phyloP scores from a whole-genome alignment of 1,140 invertebrate genomes.

The Batillaria attramentaria region DNA sequence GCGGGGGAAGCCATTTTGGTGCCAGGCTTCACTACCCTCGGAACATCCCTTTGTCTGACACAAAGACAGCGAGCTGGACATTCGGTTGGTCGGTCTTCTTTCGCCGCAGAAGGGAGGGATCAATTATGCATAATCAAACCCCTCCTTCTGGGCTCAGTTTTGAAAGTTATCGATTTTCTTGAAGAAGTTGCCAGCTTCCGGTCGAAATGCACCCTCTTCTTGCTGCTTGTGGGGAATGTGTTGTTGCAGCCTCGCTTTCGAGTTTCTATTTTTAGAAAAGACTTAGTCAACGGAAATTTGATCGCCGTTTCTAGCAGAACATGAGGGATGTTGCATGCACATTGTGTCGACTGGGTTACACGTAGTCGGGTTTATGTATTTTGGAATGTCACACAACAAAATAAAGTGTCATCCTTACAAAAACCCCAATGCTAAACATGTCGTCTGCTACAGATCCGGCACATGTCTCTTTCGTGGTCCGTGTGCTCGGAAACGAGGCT shows the following conservation, averaged over 20 bases:
- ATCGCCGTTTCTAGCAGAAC: too few species aligned
- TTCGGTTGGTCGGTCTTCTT: slow-evolving; percentile 38
- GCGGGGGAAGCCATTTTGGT: slow-evolving; percentile 45
- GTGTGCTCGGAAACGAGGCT: slow-evolving; percentile 39
- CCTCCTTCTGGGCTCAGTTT: slow-evolving; percentile 35
- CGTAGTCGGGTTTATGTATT: too few species aligned
- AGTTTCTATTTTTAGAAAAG: slow-evolving; percentile 40
- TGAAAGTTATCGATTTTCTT: slow-evolving; percentile 42
- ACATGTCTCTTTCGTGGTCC: slow-evolving; percentile 30
- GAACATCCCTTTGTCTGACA: slow-evolving; percentile 43
- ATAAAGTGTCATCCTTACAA: background rate
- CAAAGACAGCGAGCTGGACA: slow-evolving; percentile 35
- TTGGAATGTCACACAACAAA: background rate
- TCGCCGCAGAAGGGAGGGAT: slow-evolving; percentile 38
- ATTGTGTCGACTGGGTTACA: too few species aligned
- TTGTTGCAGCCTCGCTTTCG: slow-evolving; percentile 35
- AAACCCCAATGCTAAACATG: background rate
- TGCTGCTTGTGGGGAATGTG: slow-evolving; percentile 30
- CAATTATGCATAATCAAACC: slow-evolving; percentile 38
- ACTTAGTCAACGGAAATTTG: too few species aligned
- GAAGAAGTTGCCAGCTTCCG: slow-evolving; percentile 47
- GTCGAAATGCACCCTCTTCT: slow-evolving; percentile 43
- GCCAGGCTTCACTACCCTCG: slow-evolving; percentile 35
- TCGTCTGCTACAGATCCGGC: slow-evolving; percentile 24
- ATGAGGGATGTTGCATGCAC: too few species aligned